phyloP scores from a whole-genome alignment of 2,888 invertebrate species.

The Nomada fabriciana region DNA sequence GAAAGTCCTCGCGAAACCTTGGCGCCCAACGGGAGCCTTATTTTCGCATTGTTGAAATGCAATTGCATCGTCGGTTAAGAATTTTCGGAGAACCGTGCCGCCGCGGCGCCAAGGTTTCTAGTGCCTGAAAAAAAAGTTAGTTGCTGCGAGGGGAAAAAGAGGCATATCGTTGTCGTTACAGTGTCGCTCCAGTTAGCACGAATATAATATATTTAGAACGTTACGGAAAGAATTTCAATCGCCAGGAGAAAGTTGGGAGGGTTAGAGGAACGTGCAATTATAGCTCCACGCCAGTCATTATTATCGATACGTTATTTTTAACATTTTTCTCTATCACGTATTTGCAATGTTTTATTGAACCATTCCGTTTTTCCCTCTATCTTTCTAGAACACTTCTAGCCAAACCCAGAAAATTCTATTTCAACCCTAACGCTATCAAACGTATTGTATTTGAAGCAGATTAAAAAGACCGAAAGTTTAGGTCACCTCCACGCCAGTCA shows the following conservation, averaged over 20 bases:
- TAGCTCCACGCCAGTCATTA: constrained; percentile 21
- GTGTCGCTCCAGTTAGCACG: constrained; percentile 30
- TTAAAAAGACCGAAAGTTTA: too few relatives aligned
- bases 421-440: too few relatives aligned
- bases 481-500: too few relatives aligned
- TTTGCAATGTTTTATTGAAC: too few relatives aligned
- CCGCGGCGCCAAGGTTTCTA: constrained; percentile 40
- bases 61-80: background rate
- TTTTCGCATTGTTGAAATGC: background rate
- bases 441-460: too few relatives aligned
- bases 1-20: constrained; percentile 24
- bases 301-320: background rate
- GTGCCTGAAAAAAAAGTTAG: constrained; percentile 66
- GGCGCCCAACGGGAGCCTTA: background rate
- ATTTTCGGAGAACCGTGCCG: background rate
- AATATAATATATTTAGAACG: background rate
- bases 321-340: too few relatives aligned
- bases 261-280: background rate
- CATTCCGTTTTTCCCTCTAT: too few relatives aligned
- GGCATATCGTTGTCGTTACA: constrained; percentile 58
- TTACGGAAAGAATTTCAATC: background rate
- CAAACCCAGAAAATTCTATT: too few relatives aligned
- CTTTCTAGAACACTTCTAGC: too few relatives aligned
- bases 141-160: constrained; percentile 52
- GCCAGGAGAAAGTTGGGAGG: too few relatives aligned